Evolutionary conservation across 2,797 vertebrate genomes (phyloP), one percentile per base, ranked within the genome.

Genomic region (Smutsia temminckii): DNA sequence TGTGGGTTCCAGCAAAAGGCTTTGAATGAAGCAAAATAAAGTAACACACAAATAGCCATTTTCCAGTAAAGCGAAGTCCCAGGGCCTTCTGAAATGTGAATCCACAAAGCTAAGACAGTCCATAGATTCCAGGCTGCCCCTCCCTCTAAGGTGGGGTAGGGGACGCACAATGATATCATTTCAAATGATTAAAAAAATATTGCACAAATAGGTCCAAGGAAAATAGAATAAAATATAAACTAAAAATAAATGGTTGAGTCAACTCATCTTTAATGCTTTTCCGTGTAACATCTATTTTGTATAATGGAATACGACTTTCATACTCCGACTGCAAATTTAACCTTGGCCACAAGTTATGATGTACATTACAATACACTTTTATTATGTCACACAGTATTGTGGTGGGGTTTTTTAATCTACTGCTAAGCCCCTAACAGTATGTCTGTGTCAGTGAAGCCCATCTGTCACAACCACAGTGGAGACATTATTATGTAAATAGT

Each of bases 401-500:
- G 98, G 98, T 98, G 97, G 96, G 89, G 98, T 98, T 98, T 97
- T 98, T 98, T 98, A 98, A 99, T 98, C 98, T 98, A 98, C 98
- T 97, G 98, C 98, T 98, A 98, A 98, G 95, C 97, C 98, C 95
- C 97, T 98, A 98, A 98, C 98, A 97, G 98, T 98, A 98, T 98
- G 98, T 98, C 98, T 98, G 97, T 95, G 98, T 98, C 98, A 85
- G 98, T 98, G 98, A 99, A 98, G 98, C 98, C 98, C 98, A 98
- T 99, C 98, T 98, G 98, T 99, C 98, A 99, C 98, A 98, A 98
- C 97, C 98, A 98, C 98, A 97, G 98, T 98, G 98, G 98, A 98
- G 98, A 99, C 98, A 98, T 99, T 98, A 98, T 98, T 98, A 99
- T 98, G 98, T 98, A 98, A 99, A 99, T 98, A 97, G 98, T 96